Conservation (phyloP, 92 coral and sea anemone species). For the Actinostola sp. region DNA sequence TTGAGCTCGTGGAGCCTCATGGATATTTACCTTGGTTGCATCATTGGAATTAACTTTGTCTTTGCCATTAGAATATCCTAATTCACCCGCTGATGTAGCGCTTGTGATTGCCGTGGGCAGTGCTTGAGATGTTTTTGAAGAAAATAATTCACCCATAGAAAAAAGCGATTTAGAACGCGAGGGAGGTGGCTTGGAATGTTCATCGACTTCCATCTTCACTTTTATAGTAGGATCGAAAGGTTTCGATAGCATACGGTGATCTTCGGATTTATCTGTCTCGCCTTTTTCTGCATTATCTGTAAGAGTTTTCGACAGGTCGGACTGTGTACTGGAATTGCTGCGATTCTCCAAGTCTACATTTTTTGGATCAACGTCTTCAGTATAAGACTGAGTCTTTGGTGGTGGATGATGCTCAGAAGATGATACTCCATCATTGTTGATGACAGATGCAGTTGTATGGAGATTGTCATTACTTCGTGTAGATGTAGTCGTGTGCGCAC, state of each 20-base stretch:
- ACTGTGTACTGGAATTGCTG: not conserved
- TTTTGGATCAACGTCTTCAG: not conserved
- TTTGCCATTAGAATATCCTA: no score
- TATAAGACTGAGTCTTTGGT: not conserved
- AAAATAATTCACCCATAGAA: not conserved
- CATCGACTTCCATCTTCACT: conserved; percentile 5
- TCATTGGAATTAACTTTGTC: no score
- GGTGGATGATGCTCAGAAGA: not conserved
- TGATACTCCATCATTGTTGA: not conserved
- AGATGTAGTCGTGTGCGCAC: not conserved
- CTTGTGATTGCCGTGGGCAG: no score
- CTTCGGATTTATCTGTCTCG: no score
- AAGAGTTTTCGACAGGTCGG: not conserved
- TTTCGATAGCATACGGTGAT: not conserved
- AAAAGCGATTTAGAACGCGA: not conserved
- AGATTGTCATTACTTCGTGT: not conserved
- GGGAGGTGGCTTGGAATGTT: not conserved
- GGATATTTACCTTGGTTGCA: no score
- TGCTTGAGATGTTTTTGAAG: not conserved
- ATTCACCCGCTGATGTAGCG: no score
- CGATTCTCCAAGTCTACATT: not conserved
- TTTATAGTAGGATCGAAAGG: not conserved
- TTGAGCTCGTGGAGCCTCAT: not conserved
- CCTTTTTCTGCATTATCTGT: not conserved
- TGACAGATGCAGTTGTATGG: not conserved